phyloP scores from a whole-genome alignment of 2,888 invertebrate species.

The Drosophila suboccidentalis region DNA sequence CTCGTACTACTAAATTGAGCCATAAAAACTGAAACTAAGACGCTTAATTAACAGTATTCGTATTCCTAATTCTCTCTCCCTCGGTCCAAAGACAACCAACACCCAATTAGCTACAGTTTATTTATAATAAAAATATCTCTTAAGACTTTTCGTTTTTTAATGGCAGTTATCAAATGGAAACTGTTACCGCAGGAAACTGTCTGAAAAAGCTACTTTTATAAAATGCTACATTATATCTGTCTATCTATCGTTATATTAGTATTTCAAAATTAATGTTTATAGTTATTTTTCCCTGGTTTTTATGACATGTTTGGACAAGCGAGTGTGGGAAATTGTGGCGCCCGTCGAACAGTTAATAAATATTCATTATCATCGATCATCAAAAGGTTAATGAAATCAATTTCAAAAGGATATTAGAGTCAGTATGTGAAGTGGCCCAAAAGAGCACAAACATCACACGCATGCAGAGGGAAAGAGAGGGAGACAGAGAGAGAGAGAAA shows the following conservation, averaged over 20 bases:
- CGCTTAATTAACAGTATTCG: conserved; percentile 72
- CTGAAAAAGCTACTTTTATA: conserved; percentile 41
- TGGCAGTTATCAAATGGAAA: conserved; percentile 70
- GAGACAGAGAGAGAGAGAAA: not conserved
- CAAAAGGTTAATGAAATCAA: conserved; percentile 74
- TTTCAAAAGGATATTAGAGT: conserved; percentile 75
- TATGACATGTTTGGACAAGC: conserved; percentile 61
- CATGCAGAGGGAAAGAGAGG: not conserved
- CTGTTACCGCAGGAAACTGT: conserved; percentile 59
- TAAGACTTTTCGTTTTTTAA: conserved; percentile 62
- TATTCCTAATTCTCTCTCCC: conserved; percentile 43
- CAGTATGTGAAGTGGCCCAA: conserved; percentile 57
- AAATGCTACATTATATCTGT: conserved; percentile 18
- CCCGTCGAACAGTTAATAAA: conserved; percentile 64
- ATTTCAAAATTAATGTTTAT: conserved; percentile 57
- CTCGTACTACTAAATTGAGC: conserved; percentile 68
- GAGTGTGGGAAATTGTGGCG: conserved; percentile 72
- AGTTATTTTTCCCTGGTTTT: conserved; percentile 22
- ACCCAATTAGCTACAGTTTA: conserved; percentile 74
- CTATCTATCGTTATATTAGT: conserved; percentile 46
- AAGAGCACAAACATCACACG: conserved; percentile 8
- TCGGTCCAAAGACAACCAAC: conserved; percentile 48
- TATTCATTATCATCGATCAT: conserved; percentile 78
- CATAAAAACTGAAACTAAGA: conserved; percentile 68
- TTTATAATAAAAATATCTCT: conserved; percentile 62